Percentiles rank a stretch among this genome's conserved stretches.
Conservation (phyloP, 2,888 invertebrate genomes). For the Horisme vitalbata region DNA sequence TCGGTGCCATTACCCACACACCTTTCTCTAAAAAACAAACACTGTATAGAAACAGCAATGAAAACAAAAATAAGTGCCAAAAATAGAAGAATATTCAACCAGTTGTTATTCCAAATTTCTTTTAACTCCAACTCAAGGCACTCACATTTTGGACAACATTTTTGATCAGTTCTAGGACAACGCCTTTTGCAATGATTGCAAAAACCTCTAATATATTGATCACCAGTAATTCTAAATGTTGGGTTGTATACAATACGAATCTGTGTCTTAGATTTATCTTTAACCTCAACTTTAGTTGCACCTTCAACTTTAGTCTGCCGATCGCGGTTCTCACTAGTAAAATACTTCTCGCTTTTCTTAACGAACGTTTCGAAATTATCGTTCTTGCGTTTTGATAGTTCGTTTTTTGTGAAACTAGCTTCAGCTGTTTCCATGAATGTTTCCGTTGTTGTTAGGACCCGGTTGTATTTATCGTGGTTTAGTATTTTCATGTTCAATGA, state of each 20-base stretch:
- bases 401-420: constrained; percentile 68
- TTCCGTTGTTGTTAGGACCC: constrained; percentile 69
- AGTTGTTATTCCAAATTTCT: constrained; percentile 66
- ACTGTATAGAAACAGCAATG: constrained; percentile 61
- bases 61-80: constrained; percentile 62
- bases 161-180: constrained; percentile 63
- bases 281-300: too few relatives aligned
- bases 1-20: constrained; percentile 49
- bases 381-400: constrained; percentile 52
- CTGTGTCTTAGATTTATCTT: constrained; percentile 60
- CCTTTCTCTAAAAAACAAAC: constrained; percentile 50
- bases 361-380: constrained; percentile 72
- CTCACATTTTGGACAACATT: constrained; percentile 65
- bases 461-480: constrained; percentile 68
- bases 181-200: constrained; percentile 62
- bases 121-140: constrained; percentile 65
- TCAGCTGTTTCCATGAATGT: constrained; percentile 66
- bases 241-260: constrained; percentile 76
- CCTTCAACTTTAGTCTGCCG: constrained; percentile 57
- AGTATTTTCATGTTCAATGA: constrained; percentile 71
- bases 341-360: constrained; percentile 75
- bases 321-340: constrained; percentile 61
- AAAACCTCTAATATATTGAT: constrained; percentile 49
- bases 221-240: constrained; percentile 59
- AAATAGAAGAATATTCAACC: constrained; percentile 68